phyloP scores from a whole-genome alignment of 2,888 invertebrate genomes.

The Colostygia pectinataria region DNA sequence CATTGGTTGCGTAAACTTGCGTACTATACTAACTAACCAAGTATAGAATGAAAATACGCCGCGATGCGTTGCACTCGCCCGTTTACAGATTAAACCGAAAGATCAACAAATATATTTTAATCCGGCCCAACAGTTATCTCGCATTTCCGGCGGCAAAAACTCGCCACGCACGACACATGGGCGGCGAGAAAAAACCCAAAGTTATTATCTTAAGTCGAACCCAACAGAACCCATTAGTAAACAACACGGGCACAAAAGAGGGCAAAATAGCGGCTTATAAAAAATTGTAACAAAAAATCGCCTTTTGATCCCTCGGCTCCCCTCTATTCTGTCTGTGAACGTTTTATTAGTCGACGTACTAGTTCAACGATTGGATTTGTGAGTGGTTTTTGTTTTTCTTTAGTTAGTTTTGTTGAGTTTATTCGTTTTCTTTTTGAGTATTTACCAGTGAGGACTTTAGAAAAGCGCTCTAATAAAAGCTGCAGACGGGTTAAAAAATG shows the following conservation, averaged over 20 bases:
- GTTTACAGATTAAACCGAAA: slow-evolving; percentile 72
- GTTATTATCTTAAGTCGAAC: slow-evolving; percentile 83
- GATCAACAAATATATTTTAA: slow-evolving; percentile 81
- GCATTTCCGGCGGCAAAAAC: slow-evolving; percentile 79
- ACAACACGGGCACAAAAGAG: slow-evolving; percentile 81
- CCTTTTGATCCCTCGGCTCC: slow-evolving; percentile 76
- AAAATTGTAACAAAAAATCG: slow-evolving; percentile 78
- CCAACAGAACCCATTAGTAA: slow-evolving; percentile 83
- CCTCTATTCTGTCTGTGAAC: slow-evolving; percentile 72
- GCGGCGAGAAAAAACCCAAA: slow-evolving; percentile 75
- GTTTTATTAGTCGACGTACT: slow-evolving; percentile 76
- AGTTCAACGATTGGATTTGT: slow-evolving; percentile 60
- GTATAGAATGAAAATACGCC: too few relatives aligned
- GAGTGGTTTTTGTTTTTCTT: slow-evolving; percentile 34
- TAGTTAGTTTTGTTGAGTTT: slow-evolving; percentile 16
- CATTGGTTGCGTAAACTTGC: too few relatives aligned
- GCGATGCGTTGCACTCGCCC: slow-evolving; percentile 47
- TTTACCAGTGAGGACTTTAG: slow-evolving; percentile 43
- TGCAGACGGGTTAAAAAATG: slow-evolving; percentile 1
- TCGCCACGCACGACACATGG: slow-evolving; percentile 72
- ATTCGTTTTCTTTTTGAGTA: slow-evolving; percentile 16
- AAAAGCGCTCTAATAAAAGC: slow-evolving; percentile 50
- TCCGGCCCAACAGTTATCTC: slow-evolving; percentile 73
- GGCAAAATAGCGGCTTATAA: slow-evolving; percentile 78
- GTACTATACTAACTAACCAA: too few relatives aligned